Conservation (phyloP, 2,888 invertebrate species). For the Magallana nippona region DNA sequence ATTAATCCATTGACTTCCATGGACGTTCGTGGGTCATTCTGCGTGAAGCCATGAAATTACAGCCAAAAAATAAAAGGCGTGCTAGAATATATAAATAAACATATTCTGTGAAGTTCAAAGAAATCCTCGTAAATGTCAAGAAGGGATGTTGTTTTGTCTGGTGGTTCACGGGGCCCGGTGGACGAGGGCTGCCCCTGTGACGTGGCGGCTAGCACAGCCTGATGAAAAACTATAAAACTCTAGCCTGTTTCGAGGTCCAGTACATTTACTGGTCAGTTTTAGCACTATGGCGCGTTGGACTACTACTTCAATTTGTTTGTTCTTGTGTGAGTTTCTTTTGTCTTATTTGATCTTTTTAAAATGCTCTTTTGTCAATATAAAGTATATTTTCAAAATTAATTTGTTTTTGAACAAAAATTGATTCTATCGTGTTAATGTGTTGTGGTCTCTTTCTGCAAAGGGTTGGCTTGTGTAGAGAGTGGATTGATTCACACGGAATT, state of each 20-base stretch:
- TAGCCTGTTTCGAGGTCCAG: slow-evolving; percentile 12
- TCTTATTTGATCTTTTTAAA: background rate
- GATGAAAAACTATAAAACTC: slow-evolving; percentile 28
- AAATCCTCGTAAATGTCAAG: slow-evolving; percentile 27
- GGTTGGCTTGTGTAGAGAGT: too few relatives aligned
- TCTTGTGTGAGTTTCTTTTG: background rate
- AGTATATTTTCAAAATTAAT: too few relatives aligned
- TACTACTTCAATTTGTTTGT: background rate
- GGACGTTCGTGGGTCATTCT: background rate
- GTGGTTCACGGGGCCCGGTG: slow-evolving; percentile 3
- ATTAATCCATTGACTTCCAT: too few relatives aligned
- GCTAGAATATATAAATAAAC: background rate
- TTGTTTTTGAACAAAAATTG: too few relatives aligned
- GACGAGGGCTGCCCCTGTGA: background rate
- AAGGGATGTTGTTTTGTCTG: slow-evolving; percentile 35
- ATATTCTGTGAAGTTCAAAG: slow-evolving; percentile 30
- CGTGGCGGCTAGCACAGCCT: slow-evolving; percentile 13
- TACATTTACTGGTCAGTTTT: slow-evolving; percentile 16
- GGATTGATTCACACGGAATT: too few relatives aligned
- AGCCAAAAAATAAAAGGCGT: background rate
- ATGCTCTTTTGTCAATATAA: background rate
- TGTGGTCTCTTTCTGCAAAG: too few relatives aligned
- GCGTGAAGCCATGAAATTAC: background rate
- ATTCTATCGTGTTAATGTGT: too few relatives aligned
- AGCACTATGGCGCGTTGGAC: slow-evolving; percentile 24